phyloP scores from a whole-genome alignment of 1,140 invertebrate species.

The Grapholita molesta region DNA sequence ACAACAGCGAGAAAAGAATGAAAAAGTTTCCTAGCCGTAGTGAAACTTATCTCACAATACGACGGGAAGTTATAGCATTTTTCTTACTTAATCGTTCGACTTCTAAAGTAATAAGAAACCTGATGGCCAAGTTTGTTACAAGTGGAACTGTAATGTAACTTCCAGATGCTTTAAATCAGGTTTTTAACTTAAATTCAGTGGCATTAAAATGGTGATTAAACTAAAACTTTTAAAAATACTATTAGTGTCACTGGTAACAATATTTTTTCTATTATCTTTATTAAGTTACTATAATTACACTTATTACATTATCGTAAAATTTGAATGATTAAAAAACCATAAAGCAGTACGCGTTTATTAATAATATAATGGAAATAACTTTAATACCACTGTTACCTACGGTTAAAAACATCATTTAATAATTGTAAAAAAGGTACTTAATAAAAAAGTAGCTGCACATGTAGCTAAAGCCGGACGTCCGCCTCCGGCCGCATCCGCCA shows the following conservation, averaged over 20 bases:
- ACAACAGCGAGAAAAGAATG: slow-evolving; percentile 14
- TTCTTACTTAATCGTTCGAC: slow-evolving; percentile 17
- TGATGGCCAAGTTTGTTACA: slow-evolving; percentile 17
- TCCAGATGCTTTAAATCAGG: slow-evolving; percentile 6
- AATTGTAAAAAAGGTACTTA: not conserved
- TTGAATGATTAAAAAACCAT: too few species aligned
- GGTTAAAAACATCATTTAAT: not conserved
- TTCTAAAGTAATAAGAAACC: slow-evolving; percentile 17
- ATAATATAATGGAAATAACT: too few species aligned
- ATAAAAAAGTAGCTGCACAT: slow-evolving; percentile 40
- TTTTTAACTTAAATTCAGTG: not conserved
- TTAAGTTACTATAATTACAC: too few species aligned
- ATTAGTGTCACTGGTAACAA: not conserved
- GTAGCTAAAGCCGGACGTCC: slow-evolving; percentile 56
- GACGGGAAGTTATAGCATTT: slow-evolving; percentile 16
- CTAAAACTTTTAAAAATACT: not conserved
- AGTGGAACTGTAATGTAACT: slow-evolving; percentile 3
- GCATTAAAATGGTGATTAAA: slow-evolving; percentile 5
- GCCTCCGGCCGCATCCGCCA: slow-evolving; percentile 49
- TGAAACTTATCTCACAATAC: slow-evolving; percentile 14
- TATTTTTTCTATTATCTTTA: too few species aligned
- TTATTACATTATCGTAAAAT: too few species aligned
- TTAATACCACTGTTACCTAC: too few species aligned
- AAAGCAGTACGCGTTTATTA: too few species aligned
- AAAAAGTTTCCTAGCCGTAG: slow-evolving; percentile 10